A percentile compares a stretch with the other conserved stretches of the same genome.
Conservation (phyloP, 2,113 vertebrate genomes). For the Crotalus tigris region DNA sequence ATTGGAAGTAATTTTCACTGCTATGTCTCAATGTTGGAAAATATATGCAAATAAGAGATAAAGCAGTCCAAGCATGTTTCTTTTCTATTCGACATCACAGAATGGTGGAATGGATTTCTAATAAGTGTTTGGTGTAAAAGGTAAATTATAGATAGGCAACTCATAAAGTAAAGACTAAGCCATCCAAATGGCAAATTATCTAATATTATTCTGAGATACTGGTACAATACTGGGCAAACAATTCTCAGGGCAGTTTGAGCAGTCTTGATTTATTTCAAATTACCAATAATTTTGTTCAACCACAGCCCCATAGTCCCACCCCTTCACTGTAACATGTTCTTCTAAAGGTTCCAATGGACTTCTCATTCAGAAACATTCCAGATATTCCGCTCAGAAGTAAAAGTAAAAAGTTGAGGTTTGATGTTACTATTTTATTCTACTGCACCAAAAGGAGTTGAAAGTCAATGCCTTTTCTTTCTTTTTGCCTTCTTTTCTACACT, state of each 20-base stretch:
- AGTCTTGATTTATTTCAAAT: background rate
- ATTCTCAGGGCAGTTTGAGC: background rate
- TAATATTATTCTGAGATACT: background rate
- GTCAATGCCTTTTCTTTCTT: too few relatives aligned
- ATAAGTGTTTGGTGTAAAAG: background rate
- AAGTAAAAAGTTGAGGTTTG: too few relatives aligned
- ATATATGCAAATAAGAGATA: background rate
- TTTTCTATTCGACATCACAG: background rate
- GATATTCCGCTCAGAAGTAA: background rate
- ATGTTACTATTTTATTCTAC: too few relatives aligned
- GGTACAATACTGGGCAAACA: background rate
- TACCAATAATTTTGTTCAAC: background rate
- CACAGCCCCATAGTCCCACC: background rate
- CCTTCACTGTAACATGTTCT: background rate
- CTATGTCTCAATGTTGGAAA: background rate
- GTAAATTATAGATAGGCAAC: background rate
- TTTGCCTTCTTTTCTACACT: too few relatives aligned
- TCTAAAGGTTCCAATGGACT: background rate
- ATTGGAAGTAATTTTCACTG: background rate
- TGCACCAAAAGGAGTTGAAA: too few relatives aligned
- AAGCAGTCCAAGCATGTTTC: background rate
- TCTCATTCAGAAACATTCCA: background rate
- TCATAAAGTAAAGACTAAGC: background rate
- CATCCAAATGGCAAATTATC: background rate
- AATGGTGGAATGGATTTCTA: background rate